These are phyloP conservation scores for Limosa lapponica DNA, from an alignment of 2,797 vertebrate genomes.

Conservation along the genomic window DNA sequence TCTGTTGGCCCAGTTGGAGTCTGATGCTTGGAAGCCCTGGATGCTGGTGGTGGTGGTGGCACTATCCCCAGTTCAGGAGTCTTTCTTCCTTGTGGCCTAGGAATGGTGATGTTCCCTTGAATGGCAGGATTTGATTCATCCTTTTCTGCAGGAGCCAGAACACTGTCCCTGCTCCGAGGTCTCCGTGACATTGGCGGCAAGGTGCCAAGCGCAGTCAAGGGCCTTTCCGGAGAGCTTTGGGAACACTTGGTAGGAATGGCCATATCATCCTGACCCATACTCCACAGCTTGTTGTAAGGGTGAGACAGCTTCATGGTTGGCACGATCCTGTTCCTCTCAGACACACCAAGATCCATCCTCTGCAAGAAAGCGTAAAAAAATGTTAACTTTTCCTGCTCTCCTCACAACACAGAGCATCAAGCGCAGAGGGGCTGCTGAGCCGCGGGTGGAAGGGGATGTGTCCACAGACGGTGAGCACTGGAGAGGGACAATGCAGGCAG, in stretches of 20 bases:
- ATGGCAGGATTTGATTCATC: constrained; percentile 52
- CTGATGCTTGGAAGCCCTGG: constrained; percentile 78
- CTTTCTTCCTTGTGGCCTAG: constrained; percentile 92
- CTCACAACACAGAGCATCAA: background rate
- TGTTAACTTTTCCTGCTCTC: background rate
- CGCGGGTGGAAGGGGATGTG: background rate
- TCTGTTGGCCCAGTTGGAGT: background rate
- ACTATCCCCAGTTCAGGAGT: constrained; percentile 89
- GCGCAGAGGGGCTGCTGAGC: background rate
- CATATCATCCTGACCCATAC: constrained; percentile 82
- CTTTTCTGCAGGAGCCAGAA: constrained; percentile 49
- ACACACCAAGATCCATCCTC: constrained; percentile 86
- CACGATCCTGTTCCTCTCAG: constrained; percentile 83
- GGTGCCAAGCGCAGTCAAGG: constrained; percentile 70
- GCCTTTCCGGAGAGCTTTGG: constrained; percentile 76
- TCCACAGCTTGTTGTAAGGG: constrained; percentile 90
- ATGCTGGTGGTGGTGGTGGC: constrained; percentile 84
- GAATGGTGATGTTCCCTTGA: constrained; percentile 89
- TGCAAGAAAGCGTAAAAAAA: constrained; percentile 61
- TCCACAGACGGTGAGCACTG: background rate
- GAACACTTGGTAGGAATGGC: constrained; percentile 76
- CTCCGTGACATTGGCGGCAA: constrained; percentile 49
- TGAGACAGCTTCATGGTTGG: constrained; percentile 85
- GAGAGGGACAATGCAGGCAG: background rate
- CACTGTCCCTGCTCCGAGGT: constrained; percentile 71